A percentile compares a stretch with the other conserved stretches of the same genome.
These are phyloP conservation scores for Caenorhabditis sinica DNA, from an alignment of 2,888 invertebrate species.

Conservation along the genomic window DNA sequence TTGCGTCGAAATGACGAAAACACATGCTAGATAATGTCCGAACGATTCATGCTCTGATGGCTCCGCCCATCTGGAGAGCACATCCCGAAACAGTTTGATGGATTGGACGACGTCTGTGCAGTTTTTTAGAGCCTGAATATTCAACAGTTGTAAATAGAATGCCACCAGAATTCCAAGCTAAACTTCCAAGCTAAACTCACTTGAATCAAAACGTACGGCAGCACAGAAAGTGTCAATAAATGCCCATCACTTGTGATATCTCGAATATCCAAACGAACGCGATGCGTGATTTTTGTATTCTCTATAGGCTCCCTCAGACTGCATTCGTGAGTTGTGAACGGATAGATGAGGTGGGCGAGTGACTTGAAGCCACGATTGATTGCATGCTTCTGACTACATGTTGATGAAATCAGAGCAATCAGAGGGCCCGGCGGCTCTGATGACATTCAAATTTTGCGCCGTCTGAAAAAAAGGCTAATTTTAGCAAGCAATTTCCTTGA, in stretches of 20 bases:
- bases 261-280: conserved; percentile 81
- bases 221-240: conserved; percentile 80
- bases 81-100: conserved; percentile 51
- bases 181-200: too few relatives aligned
- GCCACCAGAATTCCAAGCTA: neutral
- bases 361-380: conserved; percentile 70
- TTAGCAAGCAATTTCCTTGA: too few relatives aligned
- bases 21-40: conserved; percentile 86
- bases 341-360: conserved; percentile 78
- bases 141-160: neutral
- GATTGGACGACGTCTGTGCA: conserved; percentile 41
- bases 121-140: conserved; percentile 65
- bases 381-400: conserved; percentile 68
- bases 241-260: conserved; percentile 84
- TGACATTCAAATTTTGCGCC: conserved; percentile 16
- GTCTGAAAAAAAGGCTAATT: conserved; percentile 13
- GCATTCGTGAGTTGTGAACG: conserved; percentile 74
- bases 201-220: conserved; percentile 79
- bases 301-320: conserved; percentile 69
- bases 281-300: conserved; percentile 36
- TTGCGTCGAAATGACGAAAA: conserved; percentile 86
- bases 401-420: conserved; percentile 78
- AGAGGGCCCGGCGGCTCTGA: conserved; percentile 51
- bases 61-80: conserved; percentile 65
- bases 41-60: conserved; percentile 95